Percentiles rank a stretch among this genome's conserved stretches.
Evolutionary conservation across 2,113 vertebrate species (phyloP).

Genomic region (Salvelinus sp.): DNA sequence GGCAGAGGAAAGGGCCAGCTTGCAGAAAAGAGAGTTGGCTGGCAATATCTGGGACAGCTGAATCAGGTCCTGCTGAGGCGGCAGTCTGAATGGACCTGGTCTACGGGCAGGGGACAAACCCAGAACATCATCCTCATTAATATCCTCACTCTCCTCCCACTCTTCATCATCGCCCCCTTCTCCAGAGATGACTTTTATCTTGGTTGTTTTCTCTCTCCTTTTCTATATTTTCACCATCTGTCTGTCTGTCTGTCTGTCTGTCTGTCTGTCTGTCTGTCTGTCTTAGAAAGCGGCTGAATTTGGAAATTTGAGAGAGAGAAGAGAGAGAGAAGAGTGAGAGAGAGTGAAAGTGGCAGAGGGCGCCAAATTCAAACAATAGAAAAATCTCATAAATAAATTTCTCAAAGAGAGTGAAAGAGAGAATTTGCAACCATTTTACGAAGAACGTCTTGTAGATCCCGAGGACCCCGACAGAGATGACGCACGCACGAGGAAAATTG

Average conservation of each 20-base stretch:
- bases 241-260: not conserved
- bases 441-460: no score
- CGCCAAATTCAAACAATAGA: no score
- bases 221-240: not conserved
- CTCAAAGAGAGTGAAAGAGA: no score
- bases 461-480: no score
- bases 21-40: constrained; percentile 25
- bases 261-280: not conserved
- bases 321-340: no score
- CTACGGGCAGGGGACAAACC: not conserved
- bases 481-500: no score
- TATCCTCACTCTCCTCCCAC: constrained; percentile 12
- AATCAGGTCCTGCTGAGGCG: constrained; percentile 37
- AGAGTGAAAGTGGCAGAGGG: no score
- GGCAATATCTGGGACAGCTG: constrained; percentile 12
- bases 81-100: constrained; percentile 13
- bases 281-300: no score
- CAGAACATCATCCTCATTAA: constrained; percentile 16
- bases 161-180: constrained; percentile 7
- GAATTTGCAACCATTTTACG: no score
- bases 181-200: not conserved
- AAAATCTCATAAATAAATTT: no score
- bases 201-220: not conserved
- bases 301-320: no score
- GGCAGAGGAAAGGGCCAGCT: constrained; percentile 30